Evolutionary conservation across 2,113 vertebrate species (phyloP).

Genomic region (Oophaga pumilio): DNA sequence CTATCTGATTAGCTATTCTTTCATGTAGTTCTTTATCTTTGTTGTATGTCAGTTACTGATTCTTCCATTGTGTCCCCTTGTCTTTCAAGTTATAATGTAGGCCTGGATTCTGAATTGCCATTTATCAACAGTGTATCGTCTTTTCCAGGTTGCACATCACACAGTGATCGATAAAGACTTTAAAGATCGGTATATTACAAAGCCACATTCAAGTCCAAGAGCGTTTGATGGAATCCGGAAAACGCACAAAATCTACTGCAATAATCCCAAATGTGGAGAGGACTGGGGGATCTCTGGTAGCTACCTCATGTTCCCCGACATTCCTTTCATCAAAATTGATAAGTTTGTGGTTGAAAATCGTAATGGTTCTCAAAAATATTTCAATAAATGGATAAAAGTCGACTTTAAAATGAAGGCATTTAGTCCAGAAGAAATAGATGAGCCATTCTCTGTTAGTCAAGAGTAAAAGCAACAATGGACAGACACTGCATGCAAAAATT

Average conservation of each 20-base stretch:
- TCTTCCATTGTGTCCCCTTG: not conserved
- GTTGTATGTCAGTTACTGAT: too few species aligned
- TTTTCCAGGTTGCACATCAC: constrained; percentile 64
- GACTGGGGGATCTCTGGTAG: constrained; percentile 77
- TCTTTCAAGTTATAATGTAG: not conserved
- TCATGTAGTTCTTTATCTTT: too few species aligned
- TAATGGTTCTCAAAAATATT: constrained; percentile 62
- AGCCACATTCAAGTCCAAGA: constrained; percentile 52
- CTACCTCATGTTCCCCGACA: constrained; percentile 69
- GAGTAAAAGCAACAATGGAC: not conserved
- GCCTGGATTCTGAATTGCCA: not conserved
- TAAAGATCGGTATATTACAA: constrained; percentile 63
- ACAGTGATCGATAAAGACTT: constrained; percentile 65
- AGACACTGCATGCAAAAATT: too few species aligned
- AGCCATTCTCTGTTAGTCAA: not conserved
- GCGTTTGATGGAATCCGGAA: constrained; percentile 64
- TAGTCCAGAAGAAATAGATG: constrained; percentile 64
- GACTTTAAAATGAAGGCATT: constrained; percentile 69
- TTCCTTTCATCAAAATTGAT: constrained; percentile 78
- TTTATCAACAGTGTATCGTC: not conserved
- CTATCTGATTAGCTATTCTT: too few species aligned
- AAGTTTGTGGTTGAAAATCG: constrained; percentile 73
- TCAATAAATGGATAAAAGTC: constrained; percentile 71
- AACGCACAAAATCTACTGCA: constrained; percentile 72
- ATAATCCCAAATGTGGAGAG: constrained; percentile 61